phyloP scores from a whole-genome alignment of 1,140 invertebrate genomes.

The Sweltsa coloradensis region DNA sequence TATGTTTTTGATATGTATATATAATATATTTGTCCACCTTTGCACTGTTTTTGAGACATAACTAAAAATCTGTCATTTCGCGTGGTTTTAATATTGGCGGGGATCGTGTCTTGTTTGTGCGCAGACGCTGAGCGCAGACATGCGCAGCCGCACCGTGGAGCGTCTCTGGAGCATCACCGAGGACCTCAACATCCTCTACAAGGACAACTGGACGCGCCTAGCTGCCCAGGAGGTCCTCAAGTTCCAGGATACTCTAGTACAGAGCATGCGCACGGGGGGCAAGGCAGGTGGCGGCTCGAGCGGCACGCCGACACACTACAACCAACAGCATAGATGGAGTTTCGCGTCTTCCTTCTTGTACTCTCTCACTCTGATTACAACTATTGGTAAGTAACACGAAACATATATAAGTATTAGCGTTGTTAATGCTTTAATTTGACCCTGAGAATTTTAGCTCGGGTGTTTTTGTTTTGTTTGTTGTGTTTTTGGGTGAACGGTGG shows the following conservation, averaged over 20 bases:
- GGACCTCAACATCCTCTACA: slow-evolving; percentile 84
- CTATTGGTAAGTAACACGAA: slow-evolving; percentile 72
- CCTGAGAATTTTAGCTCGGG: no score
- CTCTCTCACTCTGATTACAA: slow-evolving; percentile 89
- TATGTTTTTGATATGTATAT: no score
- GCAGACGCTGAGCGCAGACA: slow-evolving; percentile 1
- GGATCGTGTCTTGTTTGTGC: not conserved
- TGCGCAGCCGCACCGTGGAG: slow-evolving; percentile 47
- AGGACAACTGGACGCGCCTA: slow-evolving; percentile 85
- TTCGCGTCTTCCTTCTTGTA: slow-evolving; percentile 89
- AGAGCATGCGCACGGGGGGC: slow-evolving; percentile 21
- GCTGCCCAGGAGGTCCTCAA: slow-evolving; percentile 71
- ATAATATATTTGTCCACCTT: no score
- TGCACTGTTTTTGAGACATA: no score
- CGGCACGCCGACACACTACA: slow-evolving; percentile 22
- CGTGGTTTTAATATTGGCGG: no score
- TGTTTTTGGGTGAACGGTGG: no score
- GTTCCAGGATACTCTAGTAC: slow-evolving; percentile 59
- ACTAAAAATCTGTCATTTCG: no score
- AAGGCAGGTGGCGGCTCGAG: slow-evolving; percentile 16
- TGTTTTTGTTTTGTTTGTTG: no score
- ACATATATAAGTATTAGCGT: no score
- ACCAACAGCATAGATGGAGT: slow-evolving; percentile 58
- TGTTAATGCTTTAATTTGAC: no score
- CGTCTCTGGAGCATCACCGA: slow-evolving; percentile 88